Evolutionary conservation across 1,140 invertebrate genomes (phyloP), one percentile per base, ranked within the genome.

Genomic region (Heliconius congener): DNA sequence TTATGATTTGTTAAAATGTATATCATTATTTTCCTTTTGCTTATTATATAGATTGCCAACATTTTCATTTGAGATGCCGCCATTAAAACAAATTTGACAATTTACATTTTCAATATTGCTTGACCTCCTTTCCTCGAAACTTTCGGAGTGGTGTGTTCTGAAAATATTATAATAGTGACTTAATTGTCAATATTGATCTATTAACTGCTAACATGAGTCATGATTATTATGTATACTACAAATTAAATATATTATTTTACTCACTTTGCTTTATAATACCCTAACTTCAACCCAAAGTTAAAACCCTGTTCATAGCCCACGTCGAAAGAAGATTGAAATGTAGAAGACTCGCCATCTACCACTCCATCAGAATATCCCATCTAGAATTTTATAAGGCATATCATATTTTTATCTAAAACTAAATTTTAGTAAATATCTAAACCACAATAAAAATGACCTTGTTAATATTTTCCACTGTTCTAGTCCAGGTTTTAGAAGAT

Each of bases 291-390:
- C 34, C 91, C 92, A 86, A 90, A 91, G 8, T 55, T 81, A 66
- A 92, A 86, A 34, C 91, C 91, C 81, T 90, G 87, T 81, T 83
- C 74, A 77, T 91, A 94, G 16, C 92, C 92, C 60, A 82, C 79
- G 78, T 93, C 85, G 82, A 94, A 94, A 86, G 90, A 91, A 30
- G 85, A 82, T 85, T 94, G 92, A 79, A 89, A 94, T 73, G 86
- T 79, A 79, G 89, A 83, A 42, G 81, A 77, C 83, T 91, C 87
- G 34, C 92, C 92, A 78, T 91, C 87, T 23, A 83, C 77, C 75
- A 88, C 87, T 6, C 92, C 92, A 85, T 94, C 88, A 37, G 87
- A 88, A 76, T 88, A 94, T 23, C 88, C 91, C 77, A 83, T 83
- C 91, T 94, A 71, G 1, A 55, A 82, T 78, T 81, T 74, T 34